phyloP scores from a whole-genome alignment of 2,113 vertebrate species.

The Alouatta palliata region DNA sequence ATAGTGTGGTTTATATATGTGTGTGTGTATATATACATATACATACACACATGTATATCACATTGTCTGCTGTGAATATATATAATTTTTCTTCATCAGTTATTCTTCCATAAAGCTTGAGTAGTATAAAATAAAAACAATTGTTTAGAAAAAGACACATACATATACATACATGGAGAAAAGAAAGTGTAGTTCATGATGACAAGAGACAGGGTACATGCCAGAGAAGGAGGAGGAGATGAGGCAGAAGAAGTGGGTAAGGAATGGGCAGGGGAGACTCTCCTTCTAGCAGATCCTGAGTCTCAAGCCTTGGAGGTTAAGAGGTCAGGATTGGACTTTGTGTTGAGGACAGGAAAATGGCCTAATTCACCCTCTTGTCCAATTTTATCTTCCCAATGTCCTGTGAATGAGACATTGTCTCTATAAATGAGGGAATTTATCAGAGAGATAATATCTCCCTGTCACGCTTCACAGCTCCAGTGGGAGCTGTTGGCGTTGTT shows the following conservation, averaged over 20 bases:
- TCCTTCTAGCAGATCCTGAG: neutral
- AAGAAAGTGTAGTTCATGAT: neutral
- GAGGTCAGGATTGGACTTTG: neutral
- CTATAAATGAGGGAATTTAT: neutral
- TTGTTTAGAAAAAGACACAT: neutral
- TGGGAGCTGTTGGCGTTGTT: accelerated
- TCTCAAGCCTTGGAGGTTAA: neutral
- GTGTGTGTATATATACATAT: neutral
- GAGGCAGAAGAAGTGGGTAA: too few relatives aligned
- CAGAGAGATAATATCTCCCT: neutral
- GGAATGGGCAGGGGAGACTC: neutral
- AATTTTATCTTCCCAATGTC: neutral
- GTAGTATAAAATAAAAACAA: neutral
- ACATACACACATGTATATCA: neutral
- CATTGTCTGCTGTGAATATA: neutral
- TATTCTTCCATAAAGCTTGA: neutral
- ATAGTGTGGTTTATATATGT: too few relatives aligned
- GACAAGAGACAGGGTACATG: neutral
- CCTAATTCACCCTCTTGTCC: neutral
- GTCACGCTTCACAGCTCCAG: neutral
- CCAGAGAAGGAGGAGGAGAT: too few relatives aligned
- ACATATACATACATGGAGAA: neutral
- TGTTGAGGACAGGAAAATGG: neutral
- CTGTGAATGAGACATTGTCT: neutral
- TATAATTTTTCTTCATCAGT: neutral